A percentile compares a stretch with the other conserved stretches of the same genome.
Evolutionary conservation across 2,888 invertebrate genomes (phyloP).

Genomic region (Cataglyphis altisquamis): DNA sequence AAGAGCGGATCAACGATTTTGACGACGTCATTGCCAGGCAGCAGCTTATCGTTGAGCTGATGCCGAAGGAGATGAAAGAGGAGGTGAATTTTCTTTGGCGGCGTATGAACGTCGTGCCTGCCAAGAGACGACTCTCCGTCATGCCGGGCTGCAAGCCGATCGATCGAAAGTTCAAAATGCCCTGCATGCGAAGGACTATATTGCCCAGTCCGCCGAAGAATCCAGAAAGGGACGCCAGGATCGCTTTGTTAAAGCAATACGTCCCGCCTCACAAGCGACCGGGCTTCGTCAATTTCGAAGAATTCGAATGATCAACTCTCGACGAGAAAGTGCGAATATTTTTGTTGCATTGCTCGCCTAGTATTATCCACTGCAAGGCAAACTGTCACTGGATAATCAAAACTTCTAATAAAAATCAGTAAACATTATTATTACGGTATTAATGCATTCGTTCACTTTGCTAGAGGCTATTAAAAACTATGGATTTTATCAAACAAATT

Average conservation of each 20-base stretch:
- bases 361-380: background rate
- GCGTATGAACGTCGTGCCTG: constrained; percentile 86
- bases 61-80: constrained; percentile 85
- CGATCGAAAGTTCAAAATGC: constrained; percentile 72
- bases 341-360: background rate
- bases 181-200: constrained; percentile 75
- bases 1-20: constrained; percentile 81
- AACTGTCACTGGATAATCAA: constrained; percentile 17
- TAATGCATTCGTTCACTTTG: background rate
- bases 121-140: constrained; percentile 86
- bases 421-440: background rate
- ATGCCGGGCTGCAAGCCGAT: constrained; percentile 86
- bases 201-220: constrained; percentile 69
- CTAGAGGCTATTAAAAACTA: background rate
- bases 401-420: background rate
- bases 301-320: constrained; percentile 73
- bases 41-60: constrained; percentile 85
- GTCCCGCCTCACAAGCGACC: constrained; percentile 70
- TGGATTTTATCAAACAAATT: background rate
- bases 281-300: constrained; percentile 78
- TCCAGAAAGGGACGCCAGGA: constrained; percentile 70
- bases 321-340: background rate
- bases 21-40: constrained; percentile 85
- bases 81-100: constrained; percentile 86
- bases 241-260: constrained; percentile 71